phyloP scores from a whole-genome alignment of 2,888 invertebrate species.

The Acronicta alni region DNA sequence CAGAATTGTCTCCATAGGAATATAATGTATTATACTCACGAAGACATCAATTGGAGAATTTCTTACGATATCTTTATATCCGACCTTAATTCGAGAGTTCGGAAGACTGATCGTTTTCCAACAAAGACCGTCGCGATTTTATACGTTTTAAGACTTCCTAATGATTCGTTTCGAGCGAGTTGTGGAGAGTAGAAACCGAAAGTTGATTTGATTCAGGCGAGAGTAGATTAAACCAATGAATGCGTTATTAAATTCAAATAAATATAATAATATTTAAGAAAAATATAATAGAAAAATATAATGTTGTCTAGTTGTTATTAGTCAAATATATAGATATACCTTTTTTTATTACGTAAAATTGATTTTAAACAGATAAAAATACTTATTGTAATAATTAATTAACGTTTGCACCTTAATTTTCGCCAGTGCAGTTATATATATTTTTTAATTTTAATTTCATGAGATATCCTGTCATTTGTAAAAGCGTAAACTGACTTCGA shows the following conservation, averaged over 20 bases:
- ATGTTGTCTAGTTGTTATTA: background rate
- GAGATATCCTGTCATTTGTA: background rate
- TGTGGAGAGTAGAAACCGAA: slow-evolving; percentile 17
- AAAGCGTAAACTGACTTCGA: slow-evolving; percentile 12
- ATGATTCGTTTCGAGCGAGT: slow-evolving; percentile 35
- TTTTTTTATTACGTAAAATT: too few relatives aligned
- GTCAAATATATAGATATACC: too few relatives aligned
- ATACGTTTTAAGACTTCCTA: slow-evolving; percentile 41
- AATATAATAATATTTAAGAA: background rate
- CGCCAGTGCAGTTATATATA: too few relatives aligned
- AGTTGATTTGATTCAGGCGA: slow-evolving; percentile 20
- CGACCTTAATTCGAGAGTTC: slow-evolving; percentile 49
- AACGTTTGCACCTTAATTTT: too few relatives aligned
- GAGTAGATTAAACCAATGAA: background rate
- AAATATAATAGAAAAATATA: background rate
- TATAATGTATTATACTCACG: slow-evolving; percentile 27
- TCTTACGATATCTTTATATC: slow-evolving; percentile 39
- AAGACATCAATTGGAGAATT: slow-evolving; percentile 41
- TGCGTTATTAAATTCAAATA: background rate
- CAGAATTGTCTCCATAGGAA: slow-evolving; percentile 29
- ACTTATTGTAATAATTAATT: too few relatives aligned
- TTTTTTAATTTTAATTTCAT: too few relatives aligned
- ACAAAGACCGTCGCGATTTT: slow-evolving; percentile 42
- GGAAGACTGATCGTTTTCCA: slow-evolving; percentile 52
- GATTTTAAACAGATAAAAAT: background rate